A percentile compares a stretch with the other conserved stretches of the same genome.
phyloP scores from a whole-genome alignment of 2,113 vertebrate species.

The Platycercus adscitus region DNA sequence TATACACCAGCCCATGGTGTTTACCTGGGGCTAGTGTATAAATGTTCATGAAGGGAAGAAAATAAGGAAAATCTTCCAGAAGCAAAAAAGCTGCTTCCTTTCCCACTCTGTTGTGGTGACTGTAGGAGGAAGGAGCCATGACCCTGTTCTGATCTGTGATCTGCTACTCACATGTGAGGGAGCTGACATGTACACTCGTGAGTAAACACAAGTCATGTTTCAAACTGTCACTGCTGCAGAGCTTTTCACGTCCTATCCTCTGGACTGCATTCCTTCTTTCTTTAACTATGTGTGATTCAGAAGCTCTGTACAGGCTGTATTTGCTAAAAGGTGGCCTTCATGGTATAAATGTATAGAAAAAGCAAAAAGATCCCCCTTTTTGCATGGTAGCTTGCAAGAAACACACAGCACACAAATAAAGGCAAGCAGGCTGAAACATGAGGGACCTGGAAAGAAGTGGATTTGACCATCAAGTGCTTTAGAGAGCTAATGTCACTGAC shows the following conservation, averaged over 20 bases:
- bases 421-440: background rate
- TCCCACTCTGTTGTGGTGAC: background rate
- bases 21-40: background rate
- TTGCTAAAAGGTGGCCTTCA: background rate
- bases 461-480: fast-evolving
- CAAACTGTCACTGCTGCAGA: background rate
- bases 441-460: background rate
- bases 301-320: background rate
- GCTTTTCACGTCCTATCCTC: background rate
- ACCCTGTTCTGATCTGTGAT: fast-evolving
- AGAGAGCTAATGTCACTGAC: background rate
- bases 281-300: background rate
- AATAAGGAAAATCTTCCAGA: background rate
- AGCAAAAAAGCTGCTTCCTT: background rate
- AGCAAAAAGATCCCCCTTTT: background rate
- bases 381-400: background rate
- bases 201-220: background rate
- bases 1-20: background rate
- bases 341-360: background rate
- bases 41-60: background rate
- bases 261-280: background rate
- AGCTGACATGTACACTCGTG: background rate
- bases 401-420: background rate
- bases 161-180: background rate
- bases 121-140: background rate